These are phyloP conservation scores for Anableps anableps DNA, from an alignment of 2,797 vertebrate genomes.

Conservation along the genomic window DNA sequence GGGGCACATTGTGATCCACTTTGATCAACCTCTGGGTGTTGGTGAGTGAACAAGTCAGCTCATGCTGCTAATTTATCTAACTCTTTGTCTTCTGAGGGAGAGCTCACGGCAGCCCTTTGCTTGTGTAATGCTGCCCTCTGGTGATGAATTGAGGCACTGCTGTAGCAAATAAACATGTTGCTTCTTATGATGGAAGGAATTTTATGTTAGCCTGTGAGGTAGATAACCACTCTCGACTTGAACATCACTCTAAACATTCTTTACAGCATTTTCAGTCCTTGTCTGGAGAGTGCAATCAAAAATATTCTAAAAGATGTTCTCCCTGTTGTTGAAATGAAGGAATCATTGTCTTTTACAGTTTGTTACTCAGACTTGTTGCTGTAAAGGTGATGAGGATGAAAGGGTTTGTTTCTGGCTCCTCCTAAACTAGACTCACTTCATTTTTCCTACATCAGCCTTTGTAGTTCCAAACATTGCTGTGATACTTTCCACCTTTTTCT, in stretches of 20 bases:
- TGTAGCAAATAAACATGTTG: background rate
- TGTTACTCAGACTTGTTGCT: background rate
- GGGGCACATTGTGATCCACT: constrained; percentile 36
- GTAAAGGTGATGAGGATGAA: background rate
- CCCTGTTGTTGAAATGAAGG: background rate
- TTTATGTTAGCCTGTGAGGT: background rate
- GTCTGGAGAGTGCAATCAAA: background rate
- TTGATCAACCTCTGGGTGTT: constrained; percentile 51
- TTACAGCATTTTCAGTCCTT: background rate
- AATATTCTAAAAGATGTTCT: background rate
- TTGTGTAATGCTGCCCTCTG: constrained; percentile 61
- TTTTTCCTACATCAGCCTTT: background rate
- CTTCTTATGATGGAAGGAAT: background rate
- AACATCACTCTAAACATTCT: background rate
- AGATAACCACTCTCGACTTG: background rate
- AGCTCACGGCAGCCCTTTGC: constrained; percentile 14
- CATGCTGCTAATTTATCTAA: constrained; percentile 35
- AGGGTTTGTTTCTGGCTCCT: background rate
- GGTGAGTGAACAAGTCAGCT: constrained; percentile 55
- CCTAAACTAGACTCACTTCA: background rate
- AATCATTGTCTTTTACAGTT: background rate
- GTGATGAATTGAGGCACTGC: constrained; percentile 33
- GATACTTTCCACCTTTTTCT: background rate
- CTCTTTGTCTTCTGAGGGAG: constrained; percentile 43
- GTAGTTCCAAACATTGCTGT: background rate